Percentiles rank a stretch among this genome's conserved stretches.
Conservation (phyloP, 2,888 invertebrate genomes). For the Dexiosoma caninum region DNA sequence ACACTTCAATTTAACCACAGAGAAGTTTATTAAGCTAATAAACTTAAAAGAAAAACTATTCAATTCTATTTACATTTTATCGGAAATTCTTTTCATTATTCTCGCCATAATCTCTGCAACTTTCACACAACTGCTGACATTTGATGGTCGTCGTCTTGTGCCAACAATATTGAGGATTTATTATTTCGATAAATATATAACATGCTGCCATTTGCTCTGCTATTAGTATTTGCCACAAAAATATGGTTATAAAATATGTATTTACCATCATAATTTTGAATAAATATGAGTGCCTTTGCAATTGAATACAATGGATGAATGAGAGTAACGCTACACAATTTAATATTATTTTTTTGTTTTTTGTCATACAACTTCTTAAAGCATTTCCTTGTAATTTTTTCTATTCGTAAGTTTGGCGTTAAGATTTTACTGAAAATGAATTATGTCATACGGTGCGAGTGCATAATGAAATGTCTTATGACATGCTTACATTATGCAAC, state of each 20-base stretch:
- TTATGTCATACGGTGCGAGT: constrained; percentile 10
- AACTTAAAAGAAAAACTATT: neutral
- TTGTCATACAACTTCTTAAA: neutral
- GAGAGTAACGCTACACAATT: constrained; percentile 39
- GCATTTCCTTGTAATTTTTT: neutral
- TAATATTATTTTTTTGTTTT: constrained; percentile 3
- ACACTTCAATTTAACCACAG: neutral
- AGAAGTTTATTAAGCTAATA: neutral
- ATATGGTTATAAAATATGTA: neutral
- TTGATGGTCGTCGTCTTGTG: neutral
- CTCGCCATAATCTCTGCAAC: neutral
- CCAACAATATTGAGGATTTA: constrained; percentile 4
- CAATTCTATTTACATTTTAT: neutral
- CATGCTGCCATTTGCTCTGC: neutral
- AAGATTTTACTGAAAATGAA: constrained; percentile 49
- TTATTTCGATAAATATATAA: constrained; percentile 35
- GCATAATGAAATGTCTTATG: constrained; percentile 31
- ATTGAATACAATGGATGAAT: constrained; percentile 38
- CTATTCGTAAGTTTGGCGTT: constrained; percentile 12
- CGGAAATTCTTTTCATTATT: neutral
- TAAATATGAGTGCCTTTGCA: constrained; percentile 23
- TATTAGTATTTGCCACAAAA: neutral
- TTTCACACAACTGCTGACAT: neutral
- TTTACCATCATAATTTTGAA: constrained; percentile 9
- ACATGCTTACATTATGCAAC: constrained; percentile 49